Conservation (phyloP, 2,888 invertebrate species). For the Thereva unica region DNA sequence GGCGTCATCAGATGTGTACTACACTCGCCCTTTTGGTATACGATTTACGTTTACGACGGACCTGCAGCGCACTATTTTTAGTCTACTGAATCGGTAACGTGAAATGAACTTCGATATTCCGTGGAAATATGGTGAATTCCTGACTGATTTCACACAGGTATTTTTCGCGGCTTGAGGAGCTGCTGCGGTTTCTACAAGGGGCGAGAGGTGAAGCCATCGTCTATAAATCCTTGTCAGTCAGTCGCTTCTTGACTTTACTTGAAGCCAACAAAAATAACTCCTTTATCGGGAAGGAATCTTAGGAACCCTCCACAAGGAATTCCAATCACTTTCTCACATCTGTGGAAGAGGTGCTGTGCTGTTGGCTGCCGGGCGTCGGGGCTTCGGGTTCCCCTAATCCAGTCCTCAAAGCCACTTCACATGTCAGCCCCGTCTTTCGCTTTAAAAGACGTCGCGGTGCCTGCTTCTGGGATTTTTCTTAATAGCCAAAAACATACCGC, state of each 20-base stretch:
- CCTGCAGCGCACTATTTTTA: constrained; percentile 12
- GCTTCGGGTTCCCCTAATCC: too few species aligned
- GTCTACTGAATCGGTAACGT: constrained; percentile 1
- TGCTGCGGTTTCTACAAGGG: neutral
- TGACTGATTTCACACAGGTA: neutral
- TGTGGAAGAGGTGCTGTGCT: too few species aligned
- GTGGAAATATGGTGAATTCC: neutral
- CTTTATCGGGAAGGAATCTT: constrained; percentile 14
- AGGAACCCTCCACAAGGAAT: constrained; percentile 20
- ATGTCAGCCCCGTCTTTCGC: too few species aligned
- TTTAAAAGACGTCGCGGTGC: too few species aligned
- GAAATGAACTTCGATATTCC: constrained; percentile 6
- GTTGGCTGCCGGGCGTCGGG: too few species aligned
- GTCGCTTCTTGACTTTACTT: neutral
- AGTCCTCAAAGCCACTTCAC: too few species aligned
- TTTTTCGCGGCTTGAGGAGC: neutral
- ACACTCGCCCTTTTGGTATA: neutral
- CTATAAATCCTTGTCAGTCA: constrained; percentile 16
- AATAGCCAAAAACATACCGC: too few species aligned
- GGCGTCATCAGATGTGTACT: constrained; percentile 23
- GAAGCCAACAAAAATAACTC: constrained; percentile 19
- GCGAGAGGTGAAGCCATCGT: constrained; percentile 7
- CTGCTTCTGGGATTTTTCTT: too few species aligned
- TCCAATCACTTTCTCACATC: neutral
- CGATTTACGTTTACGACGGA: constrained; percentile 6